Evolutionary conservation across 2,888 invertebrate genomes (phyloP), one percentile per base, ranked within the genome.

Genomic region (Opisthograptis luteolata): DNA sequence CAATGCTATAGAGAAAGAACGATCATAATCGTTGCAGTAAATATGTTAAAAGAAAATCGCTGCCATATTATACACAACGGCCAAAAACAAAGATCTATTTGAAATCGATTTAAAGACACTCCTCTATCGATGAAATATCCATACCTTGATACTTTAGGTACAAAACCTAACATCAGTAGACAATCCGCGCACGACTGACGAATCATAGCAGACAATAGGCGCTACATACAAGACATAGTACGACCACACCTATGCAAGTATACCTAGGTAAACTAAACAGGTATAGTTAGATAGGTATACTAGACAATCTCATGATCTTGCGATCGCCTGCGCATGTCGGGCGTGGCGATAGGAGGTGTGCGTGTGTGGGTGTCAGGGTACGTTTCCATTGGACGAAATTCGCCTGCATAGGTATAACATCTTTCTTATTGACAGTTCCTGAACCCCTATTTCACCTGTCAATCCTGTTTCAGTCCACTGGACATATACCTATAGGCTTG

Each of bases 231-330:
- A 40, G 42, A 50, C 46, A 15, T 46, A 43, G 40, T 54, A 54
- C 45, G n/a, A n/a, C 46, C 22, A 44, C 30, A 39, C 30, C 12
- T 32, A 27, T 20, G n/a, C 25, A 10, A 25, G 17, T 10, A 24
- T 36, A 25, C 24, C 30, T 49, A 36, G 10, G 14, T 4, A n/a
- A n/a, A 1, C 30, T 27, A 43, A 15, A 19, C 5, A 15, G 8
- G 30, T 46, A 52, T 22, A 44, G 31, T 54, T n/a, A n/a, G n/a
- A 52, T 52, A 30, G 49, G 52, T n/a, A n/a, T n/a, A n/a, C 45
- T 55, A 61, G 58, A 56, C 87, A 87, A 87, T 87, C 86, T 84
- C 69, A 68, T 80, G 81, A 87, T 86, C 84, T 82, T 74, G 70
- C 76, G 62, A 79, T 71, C 78, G 72, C 74, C 36, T 73, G 81